Base-by-base conservation (phyloP, 1,140 invertebrate genomes). In the Geopemphigus sp. region DNA sequence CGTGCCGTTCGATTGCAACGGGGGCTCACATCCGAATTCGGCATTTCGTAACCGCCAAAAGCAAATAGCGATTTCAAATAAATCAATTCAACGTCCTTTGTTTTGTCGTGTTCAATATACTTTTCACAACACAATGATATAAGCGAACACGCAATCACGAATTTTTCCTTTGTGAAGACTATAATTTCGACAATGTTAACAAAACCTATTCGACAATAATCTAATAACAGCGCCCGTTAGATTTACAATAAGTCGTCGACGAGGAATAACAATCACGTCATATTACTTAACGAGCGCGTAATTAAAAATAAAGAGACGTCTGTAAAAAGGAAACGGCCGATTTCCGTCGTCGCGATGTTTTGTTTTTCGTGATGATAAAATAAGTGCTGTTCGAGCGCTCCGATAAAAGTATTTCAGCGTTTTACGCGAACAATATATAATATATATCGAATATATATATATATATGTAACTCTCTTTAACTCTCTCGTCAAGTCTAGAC, bases 371-470 rank as follows among this genome's bases (percentile, higher is more conserved):
- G 24, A n/a, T 39, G 8, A 54, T 6, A 57, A 68, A 68, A 29
- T 19, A 29, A 32, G 17, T 70, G 47, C 26, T 54, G 12, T 50
- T 68, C 22, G 45, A 0, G 45, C 22, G 15, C 24, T 29, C 32
- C 6, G 50, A 29, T 72, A 72, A 72, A 72, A 72, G 68, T 24
- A 72, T 72, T 72, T 72, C 19, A 4, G 12, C 68, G 50, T 72
- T 22, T 54, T 29, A 54, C 50, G 15, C 5, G 47, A 17, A 26
- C 14, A 29, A n/a, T 70, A 70, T 19, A 66, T 6, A n/a, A 24
- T 3, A 50, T 47, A 72, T 8, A 50, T n/a, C n/a, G n/a, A n/a
- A n/a, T n/a, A n/a, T n/a, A n/a, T n/a, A n/a, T n/a, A n/a, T n/a
- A n/a, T n/a, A n/a, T n/a, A n/a, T n/a, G n/a, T n/a, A 68, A 68